Conservation (phyloP, 1,140 invertebrate species). For the Gonioctena quinquepunctata region DNA sequence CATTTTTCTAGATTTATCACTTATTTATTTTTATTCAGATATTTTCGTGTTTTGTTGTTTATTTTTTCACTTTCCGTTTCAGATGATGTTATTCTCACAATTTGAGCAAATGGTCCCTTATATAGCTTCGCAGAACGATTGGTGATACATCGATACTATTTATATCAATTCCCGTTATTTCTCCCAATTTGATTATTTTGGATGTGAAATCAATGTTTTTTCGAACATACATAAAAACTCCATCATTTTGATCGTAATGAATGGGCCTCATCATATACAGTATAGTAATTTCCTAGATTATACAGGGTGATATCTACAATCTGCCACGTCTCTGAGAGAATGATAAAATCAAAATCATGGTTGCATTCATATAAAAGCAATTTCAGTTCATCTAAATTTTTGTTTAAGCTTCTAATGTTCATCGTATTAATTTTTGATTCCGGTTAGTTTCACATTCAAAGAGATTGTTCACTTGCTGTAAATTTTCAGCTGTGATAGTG, state of each 20-base stretch:
- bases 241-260: neutral
- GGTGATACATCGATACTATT: no score
- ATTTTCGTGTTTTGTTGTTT: no score
- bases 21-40: no score
- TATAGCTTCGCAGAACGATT: no score
- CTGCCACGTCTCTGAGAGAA: neutral
- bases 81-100: no score
- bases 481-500: neutral
- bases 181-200: neutral
- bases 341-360: neutral
- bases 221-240: neutral
- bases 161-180: neutral
- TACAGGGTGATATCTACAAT: neutral
- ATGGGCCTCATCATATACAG: neutral
- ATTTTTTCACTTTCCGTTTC: no score
- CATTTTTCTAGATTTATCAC: no score
- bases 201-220: constrained; percentile 2
- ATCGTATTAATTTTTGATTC: neutral
- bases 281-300: neutral
- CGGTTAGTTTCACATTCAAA: neutral
- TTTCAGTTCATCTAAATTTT: no score
- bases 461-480: neutral
- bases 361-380: neutral
- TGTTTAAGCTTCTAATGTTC: neutral
- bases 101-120: no score